A percentile compares a stretch with the other conserved stretches of the same genome.
These are phyloP conservation scores for Lissocephala sabroskyi DNA, from an alignment of 2,888 invertebrate genomes.

Conservation along the genomic window DNA sequence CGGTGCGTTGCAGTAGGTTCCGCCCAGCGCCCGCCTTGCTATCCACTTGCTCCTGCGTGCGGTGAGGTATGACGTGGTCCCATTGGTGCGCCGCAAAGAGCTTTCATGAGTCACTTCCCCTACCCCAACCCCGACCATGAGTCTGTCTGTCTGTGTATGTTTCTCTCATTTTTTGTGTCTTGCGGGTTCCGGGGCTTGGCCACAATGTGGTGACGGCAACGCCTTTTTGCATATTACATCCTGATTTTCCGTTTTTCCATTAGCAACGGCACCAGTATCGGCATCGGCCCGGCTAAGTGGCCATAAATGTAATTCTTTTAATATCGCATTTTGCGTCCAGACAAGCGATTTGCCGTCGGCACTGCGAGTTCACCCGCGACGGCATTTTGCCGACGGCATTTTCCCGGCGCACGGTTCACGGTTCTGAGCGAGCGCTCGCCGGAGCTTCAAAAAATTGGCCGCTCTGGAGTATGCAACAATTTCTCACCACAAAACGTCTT, in stretches of 20 bases:
- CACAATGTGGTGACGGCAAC: too few relatives aligned
- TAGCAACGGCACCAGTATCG: too few relatives aligned
- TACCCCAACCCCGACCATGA: too few relatives aligned
- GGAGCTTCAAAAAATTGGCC: slow-evolving; percentile 1
- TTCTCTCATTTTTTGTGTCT: not conserved
- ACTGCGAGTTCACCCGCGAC: slow-evolving; percentile 10
- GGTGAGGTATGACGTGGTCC: slow-evolving; percentile 73
- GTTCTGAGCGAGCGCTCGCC: not conserved
- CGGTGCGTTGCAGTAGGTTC: slow-evolving; percentile 38
- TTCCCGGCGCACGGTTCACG: slow-evolving; percentile 14
- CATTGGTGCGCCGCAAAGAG: slow-evolving; percentile 74
- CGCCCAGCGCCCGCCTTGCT: slow-evolving; percentile 18
- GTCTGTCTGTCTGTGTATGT: slow-evolving; percentile 8
- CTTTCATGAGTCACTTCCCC: slow-evolving; percentile 64
- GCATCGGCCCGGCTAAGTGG: too few relatives aligned
- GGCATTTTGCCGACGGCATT: slow-evolving; percentile 41
- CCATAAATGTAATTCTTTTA: too few relatives aligned
- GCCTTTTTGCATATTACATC: too few relatives aligned
- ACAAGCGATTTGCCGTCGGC: slow-evolving; percentile 39
- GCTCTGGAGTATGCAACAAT: slow-evolving; percentile 55
- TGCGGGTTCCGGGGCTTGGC: too few relatives aligned
- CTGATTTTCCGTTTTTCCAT: too few relatives aligned
- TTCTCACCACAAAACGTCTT: slow-evolving; percentile 61
- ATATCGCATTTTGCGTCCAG: too few relatives aligned
- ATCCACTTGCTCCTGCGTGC: slow-evolving; percentile 17